Percentiles rank a stretch among this genome's conserved stretches.
Evolutionary conservation across 2,797 vertebrate genomes (phyloP).

Genomic region (Chelmon rostratus): DNA sequence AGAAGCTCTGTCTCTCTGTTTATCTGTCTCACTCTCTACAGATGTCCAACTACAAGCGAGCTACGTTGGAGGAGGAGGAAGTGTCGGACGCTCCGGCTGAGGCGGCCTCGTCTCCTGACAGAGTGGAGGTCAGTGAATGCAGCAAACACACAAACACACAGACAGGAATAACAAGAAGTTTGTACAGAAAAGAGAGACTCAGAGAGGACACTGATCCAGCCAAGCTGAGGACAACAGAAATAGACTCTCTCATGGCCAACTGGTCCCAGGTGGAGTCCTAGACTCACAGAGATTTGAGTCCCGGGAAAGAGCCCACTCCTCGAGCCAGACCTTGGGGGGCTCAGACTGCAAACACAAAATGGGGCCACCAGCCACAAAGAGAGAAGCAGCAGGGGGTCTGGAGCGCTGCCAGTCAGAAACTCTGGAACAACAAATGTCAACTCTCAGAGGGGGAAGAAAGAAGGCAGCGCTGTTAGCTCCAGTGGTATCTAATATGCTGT

Average conservation of each 20-base stretch:
- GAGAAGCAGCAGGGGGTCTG: conserved; percentile 33
- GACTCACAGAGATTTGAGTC: neutral
- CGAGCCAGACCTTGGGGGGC: conserved; percentile 23
- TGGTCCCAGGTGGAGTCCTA: conserved; percentile 20
- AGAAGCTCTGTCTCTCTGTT: neutral
- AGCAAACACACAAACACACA: neutral
- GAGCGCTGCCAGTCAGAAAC: neutral
- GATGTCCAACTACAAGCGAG: conserved; percentile 96
- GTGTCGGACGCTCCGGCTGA: conserved; percentile 85
- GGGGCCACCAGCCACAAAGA: conserved; percentile 35
- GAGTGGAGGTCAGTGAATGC: conserved; percentile 89
- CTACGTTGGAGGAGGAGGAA: conserved; percentile 95
- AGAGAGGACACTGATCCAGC: neutral
- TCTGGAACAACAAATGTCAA: neutral
- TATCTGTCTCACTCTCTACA: conserved; percentile 63
- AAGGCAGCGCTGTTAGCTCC: neutral
- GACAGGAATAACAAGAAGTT: too few relatives aligned
- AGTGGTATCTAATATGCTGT: neutral
- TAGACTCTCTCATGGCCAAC: neutral
- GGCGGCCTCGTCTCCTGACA: conserved; percentile 88
- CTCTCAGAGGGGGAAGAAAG: neutral
- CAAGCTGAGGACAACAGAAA: too few relatives aligned
- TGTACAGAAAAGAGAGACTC: neutral
- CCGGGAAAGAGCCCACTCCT: neutral
- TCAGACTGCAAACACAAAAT: conserved; percentile 5